Base-by-base conservation (phyloP, 2,888 invertebrate species). In the Athripsodes cinereus region DNA sequence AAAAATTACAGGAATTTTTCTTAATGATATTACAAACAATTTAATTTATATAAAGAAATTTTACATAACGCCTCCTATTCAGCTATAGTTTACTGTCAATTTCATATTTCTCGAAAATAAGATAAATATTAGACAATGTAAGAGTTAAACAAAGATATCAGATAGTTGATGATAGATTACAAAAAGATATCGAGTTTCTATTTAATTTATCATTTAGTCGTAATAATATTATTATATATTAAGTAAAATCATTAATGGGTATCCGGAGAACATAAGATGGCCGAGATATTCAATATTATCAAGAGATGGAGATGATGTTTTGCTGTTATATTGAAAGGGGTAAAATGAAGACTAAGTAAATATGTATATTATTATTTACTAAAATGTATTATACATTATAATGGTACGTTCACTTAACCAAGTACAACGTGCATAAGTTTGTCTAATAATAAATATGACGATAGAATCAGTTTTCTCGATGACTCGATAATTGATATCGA, bases 241-340 rank as follows among this genome's bases (percentile, higher is more conserved):
- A 40, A 40, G 40, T 40, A 16, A 40, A 40, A 40, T 40, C 40
- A 40, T 40, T 40, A 40, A 40, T 40, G 40, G 40, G 16, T 40
- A 40, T 40, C 13, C 2, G 40, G 40, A 40, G 40, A 40, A 40
- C 40, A 40, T 13, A 40, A 40, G 48, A 48, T 16, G 48, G 11
- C 48, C n/a, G 20, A 47, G 63, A 61, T 59, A 63, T 50, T 56
- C 59, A 61, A 63, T 57, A 63, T n/a, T n/a, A n/a, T 59, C 51
- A 40, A 53, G 50, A 54, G 57, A 57, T 56, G 59, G 56, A 57
- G 51, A 61, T 63, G 13, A 8, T 8, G 13, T 40, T 8, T 63
- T 63, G 13, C 13, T 8, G 13, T 40, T 8, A 40, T 40, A 63
- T 63, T 61, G 63, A 57, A 63, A 63, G 63, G 63, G 63, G 63